Conservation (phyloP, 2,888 invertebrate species). For the Patella depressa region DNA sequence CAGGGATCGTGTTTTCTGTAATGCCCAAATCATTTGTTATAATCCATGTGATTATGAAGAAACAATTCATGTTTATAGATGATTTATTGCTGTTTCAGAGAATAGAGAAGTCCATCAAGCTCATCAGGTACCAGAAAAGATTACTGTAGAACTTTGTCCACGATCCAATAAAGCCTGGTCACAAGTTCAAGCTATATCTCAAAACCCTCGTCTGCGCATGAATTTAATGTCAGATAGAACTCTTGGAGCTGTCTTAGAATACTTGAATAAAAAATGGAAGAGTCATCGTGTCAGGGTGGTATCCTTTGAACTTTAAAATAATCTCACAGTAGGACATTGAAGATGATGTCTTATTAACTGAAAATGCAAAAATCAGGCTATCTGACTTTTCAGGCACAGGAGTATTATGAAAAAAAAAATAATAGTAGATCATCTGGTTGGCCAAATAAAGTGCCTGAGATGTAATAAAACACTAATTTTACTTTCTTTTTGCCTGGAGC, state of each 20-base stretch:
- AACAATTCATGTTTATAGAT: no score
- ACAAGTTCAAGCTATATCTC: constrained; percentile 85
- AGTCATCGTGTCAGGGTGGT: constrained; percentile 69
- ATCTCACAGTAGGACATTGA: neutral
- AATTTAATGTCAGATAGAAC: constrained; percentile 83
- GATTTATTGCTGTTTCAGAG: neutral
- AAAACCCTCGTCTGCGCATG: constrained; percentile 88
- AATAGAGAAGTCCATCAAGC: constrained; percentile 56
- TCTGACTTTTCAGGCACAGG: neutral
- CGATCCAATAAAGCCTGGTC: constrained; percentile 85
- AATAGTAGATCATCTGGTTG: no score
- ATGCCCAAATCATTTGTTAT: no score
- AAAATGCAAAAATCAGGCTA: neutral
- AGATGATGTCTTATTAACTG: no score
- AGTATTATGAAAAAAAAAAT: no score
- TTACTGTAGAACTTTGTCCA: constrained; percentile 83
- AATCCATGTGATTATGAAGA: no score
- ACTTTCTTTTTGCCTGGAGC: no score
- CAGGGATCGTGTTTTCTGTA: no score
- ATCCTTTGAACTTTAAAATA: constrained; percentile 47
- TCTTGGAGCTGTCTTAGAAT: constrained; percentile 80
- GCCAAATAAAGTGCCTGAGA: no score
- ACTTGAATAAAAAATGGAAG: constrained; percentile 85
- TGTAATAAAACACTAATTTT: no score
- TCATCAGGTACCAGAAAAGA: constrained; percentile 82